These are phyloP conservation scores for Tyto alba DNA, from an alignment of 2,113 vertebrate genomes.

Conservation along the genomic window DNA sequence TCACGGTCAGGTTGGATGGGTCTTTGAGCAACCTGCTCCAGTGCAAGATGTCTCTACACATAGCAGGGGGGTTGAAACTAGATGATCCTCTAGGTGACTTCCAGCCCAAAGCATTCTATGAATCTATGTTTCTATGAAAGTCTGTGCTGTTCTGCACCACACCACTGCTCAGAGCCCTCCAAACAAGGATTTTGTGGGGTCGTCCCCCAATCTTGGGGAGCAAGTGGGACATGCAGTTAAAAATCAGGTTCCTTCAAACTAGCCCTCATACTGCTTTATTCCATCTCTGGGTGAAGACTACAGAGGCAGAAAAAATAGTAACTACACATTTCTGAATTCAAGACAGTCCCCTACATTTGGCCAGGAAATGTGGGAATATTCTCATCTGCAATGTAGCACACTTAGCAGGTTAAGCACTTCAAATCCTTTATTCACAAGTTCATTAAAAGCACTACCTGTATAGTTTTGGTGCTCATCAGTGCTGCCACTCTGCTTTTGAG, in stretches of 20 bases:
- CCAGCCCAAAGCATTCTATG: too few relatives aligned
- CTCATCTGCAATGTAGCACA: not conserved
- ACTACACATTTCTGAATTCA: not conserved
- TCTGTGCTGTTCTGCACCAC: not conserved
- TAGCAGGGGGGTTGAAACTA: too few relatives aligned
- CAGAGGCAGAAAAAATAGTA: not conserved
- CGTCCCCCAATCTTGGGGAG: not conserved
- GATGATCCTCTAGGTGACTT: too few relatives aligned
- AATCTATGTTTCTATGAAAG: not conserved
- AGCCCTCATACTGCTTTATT: not conserved
- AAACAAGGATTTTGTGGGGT: rapidly evolving
- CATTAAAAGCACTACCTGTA: not conserved
- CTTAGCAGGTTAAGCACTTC: not conserved
- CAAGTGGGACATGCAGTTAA: not conserved
- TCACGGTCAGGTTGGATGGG: too few relatives aligned
- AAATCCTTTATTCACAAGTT: not conserved
- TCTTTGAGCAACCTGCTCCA: too few relatives aligned
- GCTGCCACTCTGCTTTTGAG: not conserved
- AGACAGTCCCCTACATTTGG: not conserved
- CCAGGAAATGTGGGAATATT: not conserved
- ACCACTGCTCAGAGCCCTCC: rapidly evolving
- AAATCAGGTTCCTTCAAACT: not conserved
- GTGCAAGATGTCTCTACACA: too few relatives aligned
- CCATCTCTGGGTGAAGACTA: not conserved
- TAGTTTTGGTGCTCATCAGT: not conserved